phyloP scores from a whole-genome alignment of 2,113 vertebrate genomes.

The Coracopsis vasa region DNA sequence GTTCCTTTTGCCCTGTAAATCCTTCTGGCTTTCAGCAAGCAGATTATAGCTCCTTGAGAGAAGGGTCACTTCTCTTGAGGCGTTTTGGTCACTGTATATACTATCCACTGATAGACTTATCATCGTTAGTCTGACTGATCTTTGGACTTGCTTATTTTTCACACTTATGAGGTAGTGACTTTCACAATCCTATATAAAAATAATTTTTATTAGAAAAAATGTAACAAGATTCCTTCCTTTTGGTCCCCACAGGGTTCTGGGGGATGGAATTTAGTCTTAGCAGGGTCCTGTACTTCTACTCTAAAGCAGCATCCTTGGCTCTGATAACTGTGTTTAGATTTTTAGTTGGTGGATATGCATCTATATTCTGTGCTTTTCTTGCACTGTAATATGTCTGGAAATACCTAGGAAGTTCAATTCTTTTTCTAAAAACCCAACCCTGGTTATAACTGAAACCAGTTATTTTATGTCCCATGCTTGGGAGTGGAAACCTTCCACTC shows the following conservation, averaged over 20 bases:
- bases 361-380: neutral
- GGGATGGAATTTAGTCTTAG: neutral
- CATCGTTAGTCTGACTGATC: neutral
- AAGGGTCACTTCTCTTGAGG: neutral
- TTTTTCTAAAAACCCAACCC: neutral
- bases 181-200: neutral
- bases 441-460: neutral
- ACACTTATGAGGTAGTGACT: fast-evolving
- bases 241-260: neutral
- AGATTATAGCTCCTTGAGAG: neutral
- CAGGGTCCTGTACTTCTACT: neutral
- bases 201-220: neutral
- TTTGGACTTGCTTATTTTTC: neutral
- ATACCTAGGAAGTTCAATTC: neutral
- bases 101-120: neutral
- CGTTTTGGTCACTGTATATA: neutral
- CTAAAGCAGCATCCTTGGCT: fast-evolving
- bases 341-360: neutral
- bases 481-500: neutral
- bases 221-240: neutral
- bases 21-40: neutral
- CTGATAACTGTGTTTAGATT: neutral
- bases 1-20: neutral
- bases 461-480: neutral
- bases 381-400: neutral